phyloP scores from a whole-genome alignment of 2,113 vertebrate species.

The Nycticryphes semicollaris region DNA sequence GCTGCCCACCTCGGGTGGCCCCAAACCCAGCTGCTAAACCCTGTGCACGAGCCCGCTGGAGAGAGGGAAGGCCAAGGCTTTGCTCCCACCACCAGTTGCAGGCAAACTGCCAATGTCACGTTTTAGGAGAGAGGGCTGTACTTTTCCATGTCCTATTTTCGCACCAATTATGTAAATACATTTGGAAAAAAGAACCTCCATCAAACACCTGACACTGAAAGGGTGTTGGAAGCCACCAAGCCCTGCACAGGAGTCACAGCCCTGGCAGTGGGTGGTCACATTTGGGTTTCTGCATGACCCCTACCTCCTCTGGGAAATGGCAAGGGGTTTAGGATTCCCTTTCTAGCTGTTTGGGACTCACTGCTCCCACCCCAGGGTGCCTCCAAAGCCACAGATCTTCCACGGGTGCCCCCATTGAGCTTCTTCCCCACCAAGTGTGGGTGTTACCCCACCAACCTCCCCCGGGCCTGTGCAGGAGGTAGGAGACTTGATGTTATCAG shows the following conservation, averaged over 20 bases:
- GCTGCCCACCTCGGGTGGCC: background rate
- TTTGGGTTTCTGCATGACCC: background rate
- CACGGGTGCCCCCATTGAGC: background rate
- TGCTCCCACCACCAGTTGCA: background rate
- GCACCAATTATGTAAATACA: background rate
- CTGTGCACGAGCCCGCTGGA: fast-evolving
- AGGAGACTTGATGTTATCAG: background rate
- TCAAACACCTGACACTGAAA: background rate
- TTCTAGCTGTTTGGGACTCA: background rate
- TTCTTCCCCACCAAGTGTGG: fast-evolving
- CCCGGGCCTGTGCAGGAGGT: background rate
- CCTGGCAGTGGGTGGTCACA: fast-evolving
- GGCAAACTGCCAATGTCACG: background rate
- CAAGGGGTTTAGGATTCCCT: background rate
- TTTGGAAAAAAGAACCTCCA: background rate
- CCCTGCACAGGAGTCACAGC: background rate
- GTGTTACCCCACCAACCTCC: background rate
- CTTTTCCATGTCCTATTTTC: background rate
- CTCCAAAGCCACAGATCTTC: background rate
- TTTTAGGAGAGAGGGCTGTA: background rate
- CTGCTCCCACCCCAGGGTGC: fast-evolving
- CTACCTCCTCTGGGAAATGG: background rate
- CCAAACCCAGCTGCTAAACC: background rate
- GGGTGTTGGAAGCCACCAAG: background rate
- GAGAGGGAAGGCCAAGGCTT: background rate